A percentile compares a stretch with the other conserved stretches of the same genome.
Conservation (phyloP, 2,797 vertebrate genomes). For the Macrochelys suwanniensis region DNA sequence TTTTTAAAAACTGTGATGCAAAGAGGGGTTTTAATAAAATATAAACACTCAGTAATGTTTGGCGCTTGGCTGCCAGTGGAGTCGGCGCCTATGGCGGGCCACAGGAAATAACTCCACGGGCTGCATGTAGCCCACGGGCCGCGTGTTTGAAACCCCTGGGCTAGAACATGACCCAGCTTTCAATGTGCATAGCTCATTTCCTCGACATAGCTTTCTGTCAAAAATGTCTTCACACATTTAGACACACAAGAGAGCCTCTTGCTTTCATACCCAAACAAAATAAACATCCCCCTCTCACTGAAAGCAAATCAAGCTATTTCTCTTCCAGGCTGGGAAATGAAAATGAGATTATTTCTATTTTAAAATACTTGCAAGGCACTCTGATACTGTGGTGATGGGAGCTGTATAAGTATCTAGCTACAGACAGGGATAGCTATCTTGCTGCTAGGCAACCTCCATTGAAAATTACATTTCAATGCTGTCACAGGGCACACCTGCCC, state of each 20-base stretch:
- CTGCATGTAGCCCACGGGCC: too few species aligned
- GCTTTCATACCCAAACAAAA: fast-evolving
- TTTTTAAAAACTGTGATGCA: too few species aligned
- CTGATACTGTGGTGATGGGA: neutral
- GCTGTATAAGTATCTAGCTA: neutral
- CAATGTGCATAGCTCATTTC: neutral
- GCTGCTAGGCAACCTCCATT: neutral
- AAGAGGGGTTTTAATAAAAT: too few species aligned
- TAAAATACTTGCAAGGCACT: neutral
- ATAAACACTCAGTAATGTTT: too few species aligned
- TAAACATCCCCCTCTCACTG: neutral
- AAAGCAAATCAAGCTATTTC: neutral
- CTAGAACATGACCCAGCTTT: neutral
- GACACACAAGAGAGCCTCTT: neutral
- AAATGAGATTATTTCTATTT: conserved; percentile 8
- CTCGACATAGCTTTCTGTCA: neutral
- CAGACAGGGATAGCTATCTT: conserved; percentile 1
- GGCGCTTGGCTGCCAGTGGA: too few species aligned
- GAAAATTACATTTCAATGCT: neutral
- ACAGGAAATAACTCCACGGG: too few species aligned
- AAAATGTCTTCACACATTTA: neutral
- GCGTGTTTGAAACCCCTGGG: too few species aligned
- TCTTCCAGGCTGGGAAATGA: neutral
- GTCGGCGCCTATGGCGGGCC: too few species aligned
- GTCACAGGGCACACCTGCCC: neutral